Conservation (phyloP, 2,797 vertebrate genomes). For the Phrynocephalus guinanensis region DNA sequence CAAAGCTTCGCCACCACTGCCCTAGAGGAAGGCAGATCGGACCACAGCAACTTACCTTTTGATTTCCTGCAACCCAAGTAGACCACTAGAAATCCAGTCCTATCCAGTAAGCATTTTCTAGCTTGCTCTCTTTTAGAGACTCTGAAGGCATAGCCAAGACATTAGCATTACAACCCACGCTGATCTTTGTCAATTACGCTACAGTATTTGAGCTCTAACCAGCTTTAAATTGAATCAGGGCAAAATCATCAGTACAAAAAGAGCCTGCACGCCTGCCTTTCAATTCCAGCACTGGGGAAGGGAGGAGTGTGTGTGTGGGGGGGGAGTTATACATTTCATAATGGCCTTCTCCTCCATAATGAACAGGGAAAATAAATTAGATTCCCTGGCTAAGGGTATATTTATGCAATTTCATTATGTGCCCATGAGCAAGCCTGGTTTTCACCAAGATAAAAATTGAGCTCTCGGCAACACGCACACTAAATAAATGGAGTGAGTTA, state of each 20-base stretch:
- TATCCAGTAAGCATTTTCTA: rapidly evolving
- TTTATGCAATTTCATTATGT: constrained; percentile 89
- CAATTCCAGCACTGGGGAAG: constrained; percentile 76
- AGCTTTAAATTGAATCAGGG: constrained; percentile 84
- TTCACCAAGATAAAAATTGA: constrained; percentile 85
- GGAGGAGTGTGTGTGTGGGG: constrained; percentile 9
- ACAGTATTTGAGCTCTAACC: constrained; percentile 79
- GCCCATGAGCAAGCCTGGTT: constrained; percentile 83
- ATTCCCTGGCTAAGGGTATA: constrained; percentile 85
- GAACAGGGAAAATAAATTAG: constrained; percentile 90
- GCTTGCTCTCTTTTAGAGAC: neutral
- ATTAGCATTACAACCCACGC: constrained; percentile 72
- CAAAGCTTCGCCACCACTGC: neutral
- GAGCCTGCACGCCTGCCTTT: constrained; percentile 78
- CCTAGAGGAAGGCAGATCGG: neutral
- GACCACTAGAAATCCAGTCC: neutral
- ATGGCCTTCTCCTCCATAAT: constrained; percentile 86
- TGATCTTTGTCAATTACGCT: constrained; percentile 79
- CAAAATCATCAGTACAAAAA: constrained; percentile 82
- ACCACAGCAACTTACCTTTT: constrained; percentile 4
- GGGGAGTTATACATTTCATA: constrained; percentile 82
- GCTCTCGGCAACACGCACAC: constrained; percentile 83
- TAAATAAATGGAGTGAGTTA: constrained; percentile 89
- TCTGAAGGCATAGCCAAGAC: constrained; percentile 51
- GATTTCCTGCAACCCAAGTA: neutral